phyloP scores from a whole-genome alignment of 2,888 invertebrate genomes.

The Macrophya alboannulata region DNA sequence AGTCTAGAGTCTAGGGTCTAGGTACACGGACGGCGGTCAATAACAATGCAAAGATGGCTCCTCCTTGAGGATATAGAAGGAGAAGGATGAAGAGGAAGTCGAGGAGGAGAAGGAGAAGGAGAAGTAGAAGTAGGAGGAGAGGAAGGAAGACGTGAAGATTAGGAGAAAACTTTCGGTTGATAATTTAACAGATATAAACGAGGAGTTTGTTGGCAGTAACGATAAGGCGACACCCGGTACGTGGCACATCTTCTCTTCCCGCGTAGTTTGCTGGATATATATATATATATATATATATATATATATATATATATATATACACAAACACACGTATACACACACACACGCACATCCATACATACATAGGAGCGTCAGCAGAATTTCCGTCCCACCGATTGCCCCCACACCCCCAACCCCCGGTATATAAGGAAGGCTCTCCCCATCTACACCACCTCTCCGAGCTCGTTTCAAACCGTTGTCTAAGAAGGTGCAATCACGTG shows the following conservation, averaged over 20 bases:
- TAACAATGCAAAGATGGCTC: conserved; percentile 45
- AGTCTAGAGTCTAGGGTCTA: conserved; percentile 24
- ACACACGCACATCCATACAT: not conserved
- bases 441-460: not conserved
- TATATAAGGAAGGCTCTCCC: not conserved
- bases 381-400: conserved; percentile 4
- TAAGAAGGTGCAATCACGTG: conserved; percentile 44
- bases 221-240: conserved; percentile 16
- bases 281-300: too few species aligned
- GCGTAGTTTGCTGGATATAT: not conserved
- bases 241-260: not conserved
- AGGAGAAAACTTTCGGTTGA: conserved; percentile 14
- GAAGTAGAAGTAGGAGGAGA: not conserved
- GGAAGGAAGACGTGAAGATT: not conserved
- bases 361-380: conserved; percentile 32
- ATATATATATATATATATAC: too few species aligned
- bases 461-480: conserved; percentile 6
- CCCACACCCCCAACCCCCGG: not conserved
- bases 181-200: not conserved
- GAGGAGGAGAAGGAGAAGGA: not conserved
- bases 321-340: not conserved
- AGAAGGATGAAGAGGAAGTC: too few species aligned
- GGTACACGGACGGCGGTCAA: conserved; percentile 48
- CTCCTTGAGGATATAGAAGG: not conserved
- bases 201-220: not conserved